Conservation (phyloP, 64 coral and sea anemone genomes). For the Montipora efflorescens region DNA sequence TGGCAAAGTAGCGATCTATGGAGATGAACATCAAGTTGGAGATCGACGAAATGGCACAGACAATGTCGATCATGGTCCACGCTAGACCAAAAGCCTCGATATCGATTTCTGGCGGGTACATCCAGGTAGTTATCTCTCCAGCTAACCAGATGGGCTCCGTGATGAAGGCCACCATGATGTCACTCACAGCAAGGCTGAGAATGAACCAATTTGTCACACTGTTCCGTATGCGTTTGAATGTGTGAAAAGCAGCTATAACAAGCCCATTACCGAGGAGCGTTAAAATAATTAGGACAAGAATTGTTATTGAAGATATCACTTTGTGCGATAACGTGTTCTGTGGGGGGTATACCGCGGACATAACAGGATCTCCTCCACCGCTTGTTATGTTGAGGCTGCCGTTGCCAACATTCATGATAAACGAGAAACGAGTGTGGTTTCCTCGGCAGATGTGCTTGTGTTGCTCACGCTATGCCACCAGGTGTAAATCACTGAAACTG, state of each 20-base stretch:
- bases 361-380: not conserved
- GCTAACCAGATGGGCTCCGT: constrained; percentile 93
- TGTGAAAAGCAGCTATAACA: constrained; percentile 85
- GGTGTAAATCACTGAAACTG: not conserved
- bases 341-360: not conserved
- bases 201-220: constrained; percentile 94
- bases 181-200: constrained; percentile 79
- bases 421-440: not conserved
- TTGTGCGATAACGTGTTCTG: constrained; percentile 67
- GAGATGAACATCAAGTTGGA: constrained; percentile 94
- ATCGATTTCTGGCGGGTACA: constrained; percentile 58
- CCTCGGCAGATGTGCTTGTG: not conserved
- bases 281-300: constrained; percentile 78
- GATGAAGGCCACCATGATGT: constrained; percentile 86
- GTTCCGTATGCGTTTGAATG: constrained; percentile 79
- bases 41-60: constrained; percentile 87
- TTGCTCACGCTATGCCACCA: not conserved
- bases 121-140: constrained; percentile 71
- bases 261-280: constrained; percentile 84
- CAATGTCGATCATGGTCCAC: constrained; percentile 82
- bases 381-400: not conserved
- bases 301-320: constrained; percentile 85
- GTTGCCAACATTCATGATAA: constrained; percentile 15
- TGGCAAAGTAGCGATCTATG: constrained; percentile 91
- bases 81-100: not conserved